Base-by-base conservation (phyloP, 2,888 invertebrate species). In the Prostheceraeus crozeri region DNA sequence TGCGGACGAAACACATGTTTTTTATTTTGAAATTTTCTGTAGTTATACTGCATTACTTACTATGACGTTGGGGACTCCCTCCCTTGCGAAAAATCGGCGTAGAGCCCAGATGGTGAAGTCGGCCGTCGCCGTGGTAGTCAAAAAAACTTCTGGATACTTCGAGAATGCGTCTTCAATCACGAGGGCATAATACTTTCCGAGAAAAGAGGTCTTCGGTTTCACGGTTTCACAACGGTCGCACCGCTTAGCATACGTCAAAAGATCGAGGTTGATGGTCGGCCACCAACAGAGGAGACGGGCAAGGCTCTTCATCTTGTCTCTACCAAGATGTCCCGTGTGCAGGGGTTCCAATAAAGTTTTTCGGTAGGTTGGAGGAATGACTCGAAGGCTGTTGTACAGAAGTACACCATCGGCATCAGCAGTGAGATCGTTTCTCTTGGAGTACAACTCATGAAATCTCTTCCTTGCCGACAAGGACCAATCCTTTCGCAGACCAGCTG, bases 11-110 rank as follows among this genome's bases (percentile, higher is more conserved):
- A n/a, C n/a, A n/a, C n/a, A n/a, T n/a, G n/a, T n/a, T n/a, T n/a
- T n/a, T n/a, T n/a, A n/a, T n/a, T n/a, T n/a, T n/a, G n/a, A n/a
- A n/a, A n/a, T n/a, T n/a, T n/a, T n/a, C n/a, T n/a, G n/a, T n/a
- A n/a, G n/a, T n/a, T n/a, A n/a, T n/a, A n/a, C n/a, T n/a, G n/a
- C n/a, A 40, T 40, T 19, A n/a, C 40, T 40, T 40, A 40, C 40
- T 8, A 40, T 19, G 14, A 40, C 40, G 19, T n/a, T 19, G 6
- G 40, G 14, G 14, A 40, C 40, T 16, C 27, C 19, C n/a, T 16
- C 16, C 11, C 19, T 54, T 46, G 21, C 53, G 51, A 57, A 57
- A 6, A 57, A 16, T 40, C 19, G n/a, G n/a, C 40, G n/a, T 19
- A 40, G n/a, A 8, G 40, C 40, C 19, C 19, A 16, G 6, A 16